These are phyloP conservation scores for Thalassarche chlororhynchos DNA, from an alignment of 2,113 vertebrate genomes.

Conservation along the genomic window DNA sequence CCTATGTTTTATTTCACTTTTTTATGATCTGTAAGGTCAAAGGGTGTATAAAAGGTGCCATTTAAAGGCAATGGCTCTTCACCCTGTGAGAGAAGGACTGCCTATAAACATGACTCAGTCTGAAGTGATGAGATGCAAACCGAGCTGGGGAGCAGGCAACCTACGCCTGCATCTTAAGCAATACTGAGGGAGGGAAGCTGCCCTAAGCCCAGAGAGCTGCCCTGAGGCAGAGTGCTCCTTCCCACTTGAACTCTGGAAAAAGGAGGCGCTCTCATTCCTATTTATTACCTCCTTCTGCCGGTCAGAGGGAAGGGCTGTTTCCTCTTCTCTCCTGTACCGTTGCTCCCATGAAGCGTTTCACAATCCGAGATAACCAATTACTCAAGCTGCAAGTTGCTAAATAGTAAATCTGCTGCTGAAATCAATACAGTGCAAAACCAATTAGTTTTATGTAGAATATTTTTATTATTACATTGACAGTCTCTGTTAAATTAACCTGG, in stretches of 20 bases:
- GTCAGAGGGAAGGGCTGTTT: neutral
- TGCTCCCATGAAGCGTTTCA: neutral
- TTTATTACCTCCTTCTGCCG: neutral
- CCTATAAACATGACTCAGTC: neutral
- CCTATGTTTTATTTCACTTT: neutral
- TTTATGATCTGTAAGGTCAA: neutral
- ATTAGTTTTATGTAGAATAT: neutral
- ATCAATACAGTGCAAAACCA: neutral
- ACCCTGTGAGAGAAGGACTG: neutral
- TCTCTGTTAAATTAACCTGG: conserved; percentile 63
- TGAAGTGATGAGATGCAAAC: neutral
- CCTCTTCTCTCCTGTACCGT: fast-evolving
- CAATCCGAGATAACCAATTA: neutral
- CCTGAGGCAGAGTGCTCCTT: neutral
- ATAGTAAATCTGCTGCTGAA: neutral
- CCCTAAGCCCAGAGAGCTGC: neutral
- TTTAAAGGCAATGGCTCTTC: neutral
- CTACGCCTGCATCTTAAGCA: neutral
- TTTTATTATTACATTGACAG: conserved; percentile 60
- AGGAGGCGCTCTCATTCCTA: neutral
- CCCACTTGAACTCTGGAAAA: neutral
- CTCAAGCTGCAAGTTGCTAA: neutral
- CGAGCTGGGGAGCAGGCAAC: neutral
- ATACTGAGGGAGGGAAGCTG: neutral
- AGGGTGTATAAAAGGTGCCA: neutral